Base-by-base conservation (phyloP, 2,888 invertebrate genomes). In the Fissipunctia ypsillon region DNA sequence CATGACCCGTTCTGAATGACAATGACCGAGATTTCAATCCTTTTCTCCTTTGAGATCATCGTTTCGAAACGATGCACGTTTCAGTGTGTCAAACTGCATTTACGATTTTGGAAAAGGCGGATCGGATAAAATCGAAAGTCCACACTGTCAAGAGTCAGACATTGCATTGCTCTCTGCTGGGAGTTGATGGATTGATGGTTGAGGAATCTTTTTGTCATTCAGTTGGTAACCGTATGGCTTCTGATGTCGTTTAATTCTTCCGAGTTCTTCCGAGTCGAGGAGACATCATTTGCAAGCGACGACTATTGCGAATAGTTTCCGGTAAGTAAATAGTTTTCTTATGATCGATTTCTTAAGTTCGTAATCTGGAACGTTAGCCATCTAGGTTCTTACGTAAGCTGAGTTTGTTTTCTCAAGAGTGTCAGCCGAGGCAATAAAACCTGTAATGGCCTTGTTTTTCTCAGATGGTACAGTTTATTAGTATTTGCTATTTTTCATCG, bases 11-110 rank as follows among this genome's bases (percentile, higher is more conserved):
- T 65, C 80, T 78, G 86, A 83, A 88, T 87, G 84, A 88, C 87
- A 87, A 86, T 88, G 88, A 85, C 87, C 88, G 87, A 90, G 81
- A 87, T 89, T 80, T 73, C 81, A 73, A 73, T 86, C 79, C 85
- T 88, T 89, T 90, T 90, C 90, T 83, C 88, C 85, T 87, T 88
- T 89, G 85, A 91, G 88, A 91, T 88, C 90, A 90, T 81, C 84
- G 81, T 84, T 83, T 83, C 77, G 84, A 87, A 88, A 88, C 84
- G 66, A n/a, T 69, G 72, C 80, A 76, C 84, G 81, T 84, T 59
- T 57, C 48, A 61, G 22, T 77, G 73, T 72, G 50, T 69, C 70
- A 75, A 65, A 76, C 43, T 78, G 86, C 76, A 80, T 81, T 68
- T 76, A 69, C 68, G 61, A 86, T 66, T 72, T 66, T 59, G 60